Evolutionary conservation across 2,888 invertebrate genomes (phyloP), one percentile per base, ranked within the genome.

Genomic region (Hemithea aestivaria): DNA sequence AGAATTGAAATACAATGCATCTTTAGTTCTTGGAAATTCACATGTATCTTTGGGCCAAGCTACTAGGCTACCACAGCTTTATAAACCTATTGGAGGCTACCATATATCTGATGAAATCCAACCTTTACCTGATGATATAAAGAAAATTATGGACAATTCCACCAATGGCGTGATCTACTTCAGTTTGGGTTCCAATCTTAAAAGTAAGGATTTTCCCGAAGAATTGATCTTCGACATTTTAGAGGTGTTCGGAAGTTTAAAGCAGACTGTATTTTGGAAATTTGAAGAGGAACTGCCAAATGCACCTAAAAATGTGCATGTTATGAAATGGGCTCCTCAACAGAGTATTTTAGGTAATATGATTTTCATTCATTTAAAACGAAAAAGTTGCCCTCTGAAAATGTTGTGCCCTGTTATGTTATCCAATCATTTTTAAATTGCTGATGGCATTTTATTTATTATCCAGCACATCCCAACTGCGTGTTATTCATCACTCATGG

Each of bases 91-190:
- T n/a, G 25, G 25, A 1, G 25, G 25, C n/a, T 25, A 9, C 10
- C 6, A 9, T 25, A 25, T 25, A 6, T n/a, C n/a, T n/a, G n/a
- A n/a, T n/a, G n/a, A n/a, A n/a, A n/a, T n/a, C n/a, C n/a, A n/a
- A n/a, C n/a, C n/a, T n/a, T n/a, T n/a, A n/a, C n/a, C n/a, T n/a
- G n/a, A n/a, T n/a, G 66, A 74, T 34, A 50, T 84, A 7, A 57
- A n/a, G n/a, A n/a, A n/a, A n/a, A n/a, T n/a, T n/a, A n/a, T n/a
- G n/a, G n/a, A n/a, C n/a, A n/a, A n/a, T 6, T 56, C 79, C 0
- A 62, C 61, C 10, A 27, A 81, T 23, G 83, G 85, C 1, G 71
- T 77, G 0, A 70, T 85, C 25, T 77, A 70, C 53, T 83, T 87
- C 50, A 82, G 81, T 40, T 61, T 84, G 66, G 73, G n/a, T n/a